These are phyloP conservation scores for Ploceus nigricollis DNA, from an alignment of 2,113 vertebrate genomes.

Conservation along the genomic window DNA sequence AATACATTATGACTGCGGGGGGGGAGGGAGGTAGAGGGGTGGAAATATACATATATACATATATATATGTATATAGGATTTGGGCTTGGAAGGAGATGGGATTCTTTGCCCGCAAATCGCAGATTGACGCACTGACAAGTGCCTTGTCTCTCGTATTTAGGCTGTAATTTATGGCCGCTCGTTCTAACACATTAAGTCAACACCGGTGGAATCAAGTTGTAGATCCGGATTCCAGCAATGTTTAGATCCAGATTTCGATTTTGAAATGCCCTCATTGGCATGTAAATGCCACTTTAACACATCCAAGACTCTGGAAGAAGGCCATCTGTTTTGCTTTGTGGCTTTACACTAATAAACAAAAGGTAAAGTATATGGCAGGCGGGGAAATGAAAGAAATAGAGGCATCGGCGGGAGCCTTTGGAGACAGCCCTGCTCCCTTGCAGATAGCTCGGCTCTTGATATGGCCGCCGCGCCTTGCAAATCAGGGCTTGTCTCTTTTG, in stretches of 20 bases:
- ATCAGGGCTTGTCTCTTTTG: constrained; percentile 49
- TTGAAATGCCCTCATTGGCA: constrained; percentile 72
- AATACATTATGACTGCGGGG: background rate
- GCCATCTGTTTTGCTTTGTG: constrained; percentile 80
- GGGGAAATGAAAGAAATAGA: constrained; percentile 67
- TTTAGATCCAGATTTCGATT: constrained; percentile 70
- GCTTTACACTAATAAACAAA: constrained; percentile 79
- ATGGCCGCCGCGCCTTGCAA: constrained; percentile 64
- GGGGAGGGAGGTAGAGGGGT: background rate
- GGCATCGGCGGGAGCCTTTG: constrained; percentile 55
- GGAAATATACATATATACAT: too few relatives aligned
- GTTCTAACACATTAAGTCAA: constrained; percentile 47
- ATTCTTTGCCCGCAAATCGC: constrained; percentile 39
- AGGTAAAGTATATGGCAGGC: constrained; percentile 69
- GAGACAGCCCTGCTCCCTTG: constrained; percentile 15
- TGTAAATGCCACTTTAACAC: constrained; percentile 77
- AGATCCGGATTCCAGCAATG: constrained; percentile 55
- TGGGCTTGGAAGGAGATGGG: constrained; percentile 23
- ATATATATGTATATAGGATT: background rate
- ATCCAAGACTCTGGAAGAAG: constrained; percentile 73
- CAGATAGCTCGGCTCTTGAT: constrained; percentile 68
- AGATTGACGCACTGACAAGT: constrained; percentile 33
- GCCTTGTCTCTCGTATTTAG: constrained; percentile 43
- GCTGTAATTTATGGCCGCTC: constrained; percentile 47
- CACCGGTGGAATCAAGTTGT: constrained; percentile 40